Evolutionary conservation across 1,140 invertebrate species (phyloP).

Genomic region (Trichomalopsis sarcophagae): DNA sequence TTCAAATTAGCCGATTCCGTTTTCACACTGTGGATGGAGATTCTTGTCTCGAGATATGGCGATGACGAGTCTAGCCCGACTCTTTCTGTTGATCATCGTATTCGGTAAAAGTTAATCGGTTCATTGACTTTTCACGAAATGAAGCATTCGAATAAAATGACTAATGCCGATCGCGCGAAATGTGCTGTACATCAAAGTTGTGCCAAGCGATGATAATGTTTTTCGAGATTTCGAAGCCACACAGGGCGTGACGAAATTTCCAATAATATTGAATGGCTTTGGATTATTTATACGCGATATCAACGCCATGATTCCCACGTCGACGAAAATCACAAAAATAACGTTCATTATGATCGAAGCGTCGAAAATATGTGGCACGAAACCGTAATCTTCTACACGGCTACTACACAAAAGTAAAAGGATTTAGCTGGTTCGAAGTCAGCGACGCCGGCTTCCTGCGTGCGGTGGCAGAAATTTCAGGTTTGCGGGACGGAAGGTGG

Average conservation of each 20-base stretch:
- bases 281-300: too few relatives aligned
- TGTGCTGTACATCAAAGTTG: too few relatives aligned
- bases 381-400: not conserved
- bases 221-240: too few relatives aligned
- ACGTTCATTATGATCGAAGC: not conserved
- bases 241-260: too few relatives aligned
- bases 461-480: constrained; percentile 31
- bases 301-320: too few relatives aligned
- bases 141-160: not conserved
- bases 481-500: constrained; percentile 49
- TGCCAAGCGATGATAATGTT: too few relatives aligned
- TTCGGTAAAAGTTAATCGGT: constrained; percentile 32
- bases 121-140: constrained; percentile 34
- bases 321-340: not conserved
- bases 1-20: constrained; percentile 46
- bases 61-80: not conserved
- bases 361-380: not conserved
- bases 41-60: not conserved
- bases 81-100: constrained; percentile 1
- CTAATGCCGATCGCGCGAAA: too few relatives aligned
- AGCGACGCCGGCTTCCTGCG: constrained; percentile 20
- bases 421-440: constrained; percentile 28
- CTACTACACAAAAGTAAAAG: not conserved
- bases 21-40: constrained; percentile 46
- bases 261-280: too few relatives aligned